phyloP scores from a whole-genome alignment of 2,888 invertebrate species.

The Lochmaea capreae region DNA sequence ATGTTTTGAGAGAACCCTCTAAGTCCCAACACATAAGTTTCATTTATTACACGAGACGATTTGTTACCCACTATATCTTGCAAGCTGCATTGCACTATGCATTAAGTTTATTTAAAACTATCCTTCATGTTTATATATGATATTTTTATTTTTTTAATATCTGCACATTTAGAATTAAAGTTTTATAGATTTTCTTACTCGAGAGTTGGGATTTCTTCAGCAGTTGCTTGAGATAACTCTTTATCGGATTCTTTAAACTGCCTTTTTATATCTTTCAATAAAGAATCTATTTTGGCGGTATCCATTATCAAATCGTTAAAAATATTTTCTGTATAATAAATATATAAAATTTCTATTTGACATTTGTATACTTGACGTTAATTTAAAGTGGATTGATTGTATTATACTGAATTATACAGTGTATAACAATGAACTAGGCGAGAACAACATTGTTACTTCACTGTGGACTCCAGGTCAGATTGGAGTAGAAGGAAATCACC shows the following conservation, averaged over 20 bases:
- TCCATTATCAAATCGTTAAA: conserved; percentile 10
- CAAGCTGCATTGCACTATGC: neutral
- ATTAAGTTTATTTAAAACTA: neutral
- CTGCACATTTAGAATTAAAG: neutral
- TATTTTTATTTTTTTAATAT: neutral
- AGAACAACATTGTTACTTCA: no score
- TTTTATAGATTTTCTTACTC: conserved; percentile 20
- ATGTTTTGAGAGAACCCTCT: no score
- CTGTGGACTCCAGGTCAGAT: no score
- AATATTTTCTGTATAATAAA: neutral
- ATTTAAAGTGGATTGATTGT: neutral
- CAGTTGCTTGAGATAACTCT: conserved; percentile 8
- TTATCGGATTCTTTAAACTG: conserved; percentile 33
- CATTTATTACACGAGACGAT: no score
- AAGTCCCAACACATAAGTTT: no score
- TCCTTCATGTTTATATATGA: neutral
- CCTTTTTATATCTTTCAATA: conserved; percentile 33
- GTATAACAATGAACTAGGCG: no score
- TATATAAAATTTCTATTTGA: neutral
- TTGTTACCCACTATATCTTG: no score
- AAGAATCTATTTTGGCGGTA: conserved; percentile 24
- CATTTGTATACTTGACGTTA: neutral
- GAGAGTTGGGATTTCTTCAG: conserved; percentile 23
- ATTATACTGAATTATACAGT: neutral
- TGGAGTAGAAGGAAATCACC: no score